phyloP scores from a whole-genome alignment of 2,113 vertebrate species.

The Callipepla squamata region DNA sequence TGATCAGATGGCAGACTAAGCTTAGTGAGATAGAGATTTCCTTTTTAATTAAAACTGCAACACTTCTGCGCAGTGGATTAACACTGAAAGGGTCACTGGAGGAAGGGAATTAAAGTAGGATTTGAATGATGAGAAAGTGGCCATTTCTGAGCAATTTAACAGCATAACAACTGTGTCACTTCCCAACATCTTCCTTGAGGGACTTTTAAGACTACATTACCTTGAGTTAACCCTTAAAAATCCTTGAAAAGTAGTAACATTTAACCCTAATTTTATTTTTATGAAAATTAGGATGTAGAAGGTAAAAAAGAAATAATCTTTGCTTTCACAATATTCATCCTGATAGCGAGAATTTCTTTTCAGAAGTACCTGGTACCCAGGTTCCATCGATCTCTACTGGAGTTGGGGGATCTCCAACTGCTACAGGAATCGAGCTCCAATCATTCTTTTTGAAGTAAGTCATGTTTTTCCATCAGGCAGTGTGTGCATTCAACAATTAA shows the following conservation, averaged over 20 bases:
- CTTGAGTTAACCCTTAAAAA: neutral
- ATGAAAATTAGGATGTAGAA: neutral
- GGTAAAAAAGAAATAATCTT: neutral
- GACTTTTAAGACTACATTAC: neutral
- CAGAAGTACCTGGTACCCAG: neutral
- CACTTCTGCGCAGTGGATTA: constrained; percentile 48
- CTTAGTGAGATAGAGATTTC: constrained; percentile 54
- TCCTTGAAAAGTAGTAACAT: neutral
- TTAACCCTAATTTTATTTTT: neutral
- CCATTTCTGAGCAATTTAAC: neutral
- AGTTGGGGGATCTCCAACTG: neutral
- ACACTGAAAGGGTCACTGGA: constrained; percentile 37
- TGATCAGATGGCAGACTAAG: constrained; percentile 64
- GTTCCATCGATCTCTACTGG: neutral
- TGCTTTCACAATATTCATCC: neutral
- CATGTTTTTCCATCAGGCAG: neutral
- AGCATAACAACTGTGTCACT: neutral
- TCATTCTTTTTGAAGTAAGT: neutral
- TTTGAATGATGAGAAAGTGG: neutral
- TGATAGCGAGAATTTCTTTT: neutral
- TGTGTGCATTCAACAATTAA: neutral
- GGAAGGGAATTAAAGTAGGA: constrained; percentile 49
- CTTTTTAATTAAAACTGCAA: constrained; percentile 70
- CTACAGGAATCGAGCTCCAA: neutral
- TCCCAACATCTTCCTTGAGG: neutral